Base-by-base conservation (phyloP, 2,888 invertebrate genomes). In the Tetragonisca angustula region DNA sequence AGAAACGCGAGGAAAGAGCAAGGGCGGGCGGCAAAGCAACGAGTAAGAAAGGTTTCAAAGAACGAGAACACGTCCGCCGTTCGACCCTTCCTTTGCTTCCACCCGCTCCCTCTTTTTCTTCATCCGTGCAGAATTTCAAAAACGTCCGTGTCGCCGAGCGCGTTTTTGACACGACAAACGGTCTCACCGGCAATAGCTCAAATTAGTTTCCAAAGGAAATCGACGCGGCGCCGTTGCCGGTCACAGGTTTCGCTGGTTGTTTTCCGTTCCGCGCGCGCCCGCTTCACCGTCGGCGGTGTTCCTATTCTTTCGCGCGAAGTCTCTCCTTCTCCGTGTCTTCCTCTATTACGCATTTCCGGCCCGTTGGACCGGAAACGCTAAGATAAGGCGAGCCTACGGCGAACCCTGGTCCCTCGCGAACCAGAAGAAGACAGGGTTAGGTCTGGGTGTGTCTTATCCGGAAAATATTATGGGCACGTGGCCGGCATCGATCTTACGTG, bases 361-460 rank as follows among this genome's bases (percentile, higher is more conserved):
- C 92, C 94, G 93, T 88, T 94, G 94, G 94, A 94, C 94, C 94
- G 94, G 94, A 94, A 94, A 94, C 94, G 91, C 91, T 92, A 93
- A 94, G 94, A 94, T 94, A 94, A 94, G 94, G 92, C 86, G 84
- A 75, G 86, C 87, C 88, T 89, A 78, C 82, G 81, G 81, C 49
- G 73, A n/a, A n/a, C 80, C 83, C 76, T 43, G 79, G 78, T 83
- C 86, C 74, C 84, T 72, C 85, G 87, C 85, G 85, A 85, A 77
- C 87, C 75, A 82, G 79, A 90, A 87, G 87, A 87, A 79, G 86
- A 87, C 84, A 79, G 87, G 87, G 87, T 83, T 77, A 86, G 88
- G 80, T 81, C 85, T 85, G 85, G 87, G 88, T 84, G 86, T 87
- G 89, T 88, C 91, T 92, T 92, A 92, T 92, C 92, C 91, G 86